Percentiles rank a stretch among this genome's conserved stretches.
Conservation (phyloP, 2,113 vertebrate genomes). For the Antechinus flavipes region DNA sequence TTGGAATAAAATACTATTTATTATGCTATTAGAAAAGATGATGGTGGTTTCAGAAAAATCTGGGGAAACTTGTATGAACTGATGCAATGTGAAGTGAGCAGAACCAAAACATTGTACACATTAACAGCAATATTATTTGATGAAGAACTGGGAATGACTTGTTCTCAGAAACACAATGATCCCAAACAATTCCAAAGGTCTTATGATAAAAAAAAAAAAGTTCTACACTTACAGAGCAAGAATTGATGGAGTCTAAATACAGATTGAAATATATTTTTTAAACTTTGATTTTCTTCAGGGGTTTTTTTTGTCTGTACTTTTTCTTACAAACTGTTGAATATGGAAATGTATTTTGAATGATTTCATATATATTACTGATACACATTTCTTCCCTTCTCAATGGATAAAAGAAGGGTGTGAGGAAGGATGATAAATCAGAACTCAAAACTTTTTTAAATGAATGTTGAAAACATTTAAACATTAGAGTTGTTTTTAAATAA, state of each 20-base stretch:
- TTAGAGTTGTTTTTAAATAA: slow-evolving; percentile 1
- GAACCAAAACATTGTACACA: background rate
- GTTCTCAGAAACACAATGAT: background rate
- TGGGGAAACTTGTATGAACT: background rate
- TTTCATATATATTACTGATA: background rate
- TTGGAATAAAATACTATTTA: background rate
- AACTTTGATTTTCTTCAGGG: background rate
- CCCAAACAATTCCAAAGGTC: background rate
- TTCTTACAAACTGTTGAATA: background rate
- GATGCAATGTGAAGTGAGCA: background rate
- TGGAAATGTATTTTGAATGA: background rate
- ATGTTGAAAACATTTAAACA: background rate
- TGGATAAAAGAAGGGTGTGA: background rate
- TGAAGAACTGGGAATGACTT: background rate
- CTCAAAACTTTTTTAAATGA: background rate
- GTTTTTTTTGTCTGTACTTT: background rate
- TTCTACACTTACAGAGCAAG: background rate
- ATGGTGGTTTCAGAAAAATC: background rate
- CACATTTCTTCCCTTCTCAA: background rate
- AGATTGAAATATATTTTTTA: background rate
- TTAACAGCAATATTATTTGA: background rate
- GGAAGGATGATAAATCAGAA: background rate
- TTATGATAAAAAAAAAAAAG: background rate
- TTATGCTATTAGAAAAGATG: background rate
- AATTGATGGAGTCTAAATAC: background rate